These are phyloP conservation scores for Molossus molossus DNA, from an alignment of 2,797 vertebrate genomes.

Conservation along the genomic window DNA sequence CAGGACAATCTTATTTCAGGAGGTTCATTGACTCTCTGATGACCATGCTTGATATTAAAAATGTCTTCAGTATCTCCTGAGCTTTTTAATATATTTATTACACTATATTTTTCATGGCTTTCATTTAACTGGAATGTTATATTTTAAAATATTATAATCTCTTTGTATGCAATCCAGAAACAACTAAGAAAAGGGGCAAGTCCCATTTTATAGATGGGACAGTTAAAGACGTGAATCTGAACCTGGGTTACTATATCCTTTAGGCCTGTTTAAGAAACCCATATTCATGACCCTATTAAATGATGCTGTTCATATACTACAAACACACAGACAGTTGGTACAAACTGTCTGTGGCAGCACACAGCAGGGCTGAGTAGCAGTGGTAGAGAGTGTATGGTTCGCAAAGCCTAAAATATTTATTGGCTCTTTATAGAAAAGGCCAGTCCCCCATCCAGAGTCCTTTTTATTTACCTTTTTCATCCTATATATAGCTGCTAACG, in stretches of 20 bases:
- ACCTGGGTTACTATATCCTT: not conserved
- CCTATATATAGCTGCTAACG: not conserved
- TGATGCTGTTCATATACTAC: not conserved
- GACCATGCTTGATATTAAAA: not conserved
- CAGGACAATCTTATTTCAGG: not conserved
- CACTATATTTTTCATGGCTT: constrained; percentile 2
- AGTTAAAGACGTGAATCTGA: constrained; percentile 17
- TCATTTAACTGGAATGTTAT: not conserved
- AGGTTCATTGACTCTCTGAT: not conserved
- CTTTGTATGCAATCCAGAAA: constrained; percentile 13
- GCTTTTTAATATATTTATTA: not conserved
- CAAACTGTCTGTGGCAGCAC: not conserved
- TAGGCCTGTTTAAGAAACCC: not conserved
- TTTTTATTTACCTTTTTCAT: not conserved
- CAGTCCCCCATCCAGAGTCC: not conserved
- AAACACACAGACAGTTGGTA: not conserved
- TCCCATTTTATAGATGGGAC: not conserved
- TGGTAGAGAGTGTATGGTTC: not conserved
- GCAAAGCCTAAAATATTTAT: constrained; percentile 26
- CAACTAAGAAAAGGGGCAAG: not conserved
- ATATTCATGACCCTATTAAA: not conserved
- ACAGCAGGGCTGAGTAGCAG: not conserved
- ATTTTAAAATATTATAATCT: constrained; percentile 21
- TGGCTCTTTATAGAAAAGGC: not conserved
- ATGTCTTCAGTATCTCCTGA: not conserved